These are phyloP conservation scores for Yoshiicerus persimilis DNA, from an alignment of 1,140 invertebrate species.

Conservation along the genomic window DNA sequence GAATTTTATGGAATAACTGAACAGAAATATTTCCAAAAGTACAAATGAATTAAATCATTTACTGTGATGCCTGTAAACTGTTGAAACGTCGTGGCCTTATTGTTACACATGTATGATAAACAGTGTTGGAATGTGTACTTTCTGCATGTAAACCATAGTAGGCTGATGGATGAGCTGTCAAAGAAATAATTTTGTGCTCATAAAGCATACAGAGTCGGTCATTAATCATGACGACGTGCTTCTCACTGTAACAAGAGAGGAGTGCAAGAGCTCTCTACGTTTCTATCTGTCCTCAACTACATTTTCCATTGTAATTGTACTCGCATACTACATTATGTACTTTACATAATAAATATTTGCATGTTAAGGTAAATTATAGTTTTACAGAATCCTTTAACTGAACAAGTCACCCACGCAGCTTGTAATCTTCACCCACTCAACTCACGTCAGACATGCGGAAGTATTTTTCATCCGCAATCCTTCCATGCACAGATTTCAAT, in stretches of 20 bases:
- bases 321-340: background rate
- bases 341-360: background rate
- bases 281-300: background rate
- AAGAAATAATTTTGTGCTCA: background rate
- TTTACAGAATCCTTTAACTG: background rate
- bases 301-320: background rate
- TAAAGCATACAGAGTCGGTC: background rate
- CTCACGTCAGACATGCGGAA: background rate
- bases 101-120: background rate
- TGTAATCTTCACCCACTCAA: background rate
- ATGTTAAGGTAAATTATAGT: background rate
- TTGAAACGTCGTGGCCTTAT: background rate
- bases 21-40: background rate
- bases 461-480: background rate
- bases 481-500: too few species aligned
- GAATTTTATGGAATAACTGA: background rate
- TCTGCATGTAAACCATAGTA: background rate
- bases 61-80: background rate
- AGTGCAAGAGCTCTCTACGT: background rate
- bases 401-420: background rate
- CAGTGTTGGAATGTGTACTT: background rate
- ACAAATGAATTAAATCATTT: background rate
- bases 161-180: background rate
- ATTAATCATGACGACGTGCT: background rate
- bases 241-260: background rate